Base-by-base conservation (phyloP, 2,113 vertebrate genomes). In the Paradoxurus hermaphroditus region DNA sequence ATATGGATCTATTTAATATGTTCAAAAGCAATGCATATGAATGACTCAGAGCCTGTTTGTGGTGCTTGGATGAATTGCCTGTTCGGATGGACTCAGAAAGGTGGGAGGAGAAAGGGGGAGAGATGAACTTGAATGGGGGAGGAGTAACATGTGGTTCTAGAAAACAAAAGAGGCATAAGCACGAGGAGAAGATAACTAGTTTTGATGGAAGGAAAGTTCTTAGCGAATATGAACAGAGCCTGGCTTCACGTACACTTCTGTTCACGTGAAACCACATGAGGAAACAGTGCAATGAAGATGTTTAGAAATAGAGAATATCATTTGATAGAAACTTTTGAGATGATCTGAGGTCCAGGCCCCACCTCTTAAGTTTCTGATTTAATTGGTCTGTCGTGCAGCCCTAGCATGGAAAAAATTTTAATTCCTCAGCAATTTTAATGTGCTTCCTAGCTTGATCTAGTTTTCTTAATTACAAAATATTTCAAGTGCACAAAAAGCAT, bases 1-100 rank as follows among this genome's bases (percentile, higher is more conserved):
- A 98, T 97, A 97, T 98, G 97, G 97, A 96, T 95, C 90, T 96
- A 90, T 97, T 98, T 98, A 97, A 97, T 98, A 97, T 97, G 92
- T 97, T 97, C 92, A 96, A 96, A 98, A 96, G 96, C 94, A 75
- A 83, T 95, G 95, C 84, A 90, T 95, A 90, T n/a, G 87, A 97
- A 85, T 97, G 97, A 98, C 75, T 98, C 94, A 94, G 59, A 97
- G 72, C 79, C 84, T 70, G 88, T 96, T 90, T 95, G 86, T 86
- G 49, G 87, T 41, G 15, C 75, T 96, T 97, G 95, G 93, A 97
- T 90, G 72, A 94, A 92, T 91, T 97, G 91, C 94, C 62, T 95
- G 31, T 86, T 92, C 51, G 86, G 90, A 78, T 96, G 95, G 95
- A 85, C 96, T 97, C 96, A 70, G 95, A 97, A 97, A 97, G 94